Evolutionary conservation across 2,113 vertebrate species (phyloP).

Genomic region (Gymnarchus niloticus): DNA sequence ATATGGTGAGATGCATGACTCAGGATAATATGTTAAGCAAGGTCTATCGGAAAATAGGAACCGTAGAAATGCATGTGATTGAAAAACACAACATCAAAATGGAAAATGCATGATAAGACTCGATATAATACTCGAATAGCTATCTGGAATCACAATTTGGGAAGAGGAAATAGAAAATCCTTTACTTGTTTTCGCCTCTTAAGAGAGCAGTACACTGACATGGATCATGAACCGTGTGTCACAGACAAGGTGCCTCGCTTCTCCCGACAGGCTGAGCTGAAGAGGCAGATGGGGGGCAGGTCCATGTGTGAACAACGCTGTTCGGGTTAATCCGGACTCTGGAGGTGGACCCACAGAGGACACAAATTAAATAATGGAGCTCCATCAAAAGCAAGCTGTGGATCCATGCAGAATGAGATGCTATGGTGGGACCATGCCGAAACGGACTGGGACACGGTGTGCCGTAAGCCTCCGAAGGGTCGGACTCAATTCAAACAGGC

Average conservation of each 20-base stretch:
- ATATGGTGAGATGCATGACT: neutral
- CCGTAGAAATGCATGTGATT: neutral
- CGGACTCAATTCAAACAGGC: neutral
- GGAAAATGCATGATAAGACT: too few relatives aligned
- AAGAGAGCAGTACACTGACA: neutral
- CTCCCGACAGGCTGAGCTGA: conserved; percentile 41
- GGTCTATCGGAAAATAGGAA: conserved; percentile 22
- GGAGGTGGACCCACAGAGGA: conserved; percentile 43
- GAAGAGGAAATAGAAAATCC: too few relatives aligned
- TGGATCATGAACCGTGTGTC: neutral
- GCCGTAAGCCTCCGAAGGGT: conserved; percentile 48
- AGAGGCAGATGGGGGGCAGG: conserved; percentile 45
- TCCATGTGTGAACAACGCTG: conserved; percentile 52
- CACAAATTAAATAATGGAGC: conserved; percentile 52
- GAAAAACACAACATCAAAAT: neutral
- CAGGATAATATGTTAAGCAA: neutral
- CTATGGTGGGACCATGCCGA: conserved; percentile 46
- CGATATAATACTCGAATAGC: too few relatives aligned
- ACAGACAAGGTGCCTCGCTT: neutral
- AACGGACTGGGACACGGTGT: conserved; percentile 41
- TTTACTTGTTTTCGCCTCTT: neutral
- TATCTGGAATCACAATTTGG: too few relatives aligned
- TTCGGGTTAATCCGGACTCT: conserved; percentile 56
- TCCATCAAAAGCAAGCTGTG: conserved; percentile 41
- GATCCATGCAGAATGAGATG: conserved; percentile 45